phyloP scores from a whole-genome alignment of 1,140 invertebrate species.

The Zaprionus inermis region DNA sequence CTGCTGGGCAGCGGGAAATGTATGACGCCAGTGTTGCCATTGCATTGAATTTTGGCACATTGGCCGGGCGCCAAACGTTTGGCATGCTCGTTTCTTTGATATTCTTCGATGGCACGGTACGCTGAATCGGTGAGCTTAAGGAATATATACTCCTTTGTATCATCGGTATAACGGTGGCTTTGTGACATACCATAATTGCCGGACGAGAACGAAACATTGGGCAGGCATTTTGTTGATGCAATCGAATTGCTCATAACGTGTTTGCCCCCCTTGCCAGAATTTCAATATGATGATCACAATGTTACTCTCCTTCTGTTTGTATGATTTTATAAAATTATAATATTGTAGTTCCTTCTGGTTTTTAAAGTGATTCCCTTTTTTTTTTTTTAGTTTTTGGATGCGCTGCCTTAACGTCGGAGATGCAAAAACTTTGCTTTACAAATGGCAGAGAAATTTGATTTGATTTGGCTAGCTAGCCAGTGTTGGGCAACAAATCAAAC shows the following conservation, averaged over 20 bases:
- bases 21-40: constrained; percentile 75
- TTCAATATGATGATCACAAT: constrained; percentile 39
- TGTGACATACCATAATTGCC: constrained; percentile 98
- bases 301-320: constrained; percentile 12
- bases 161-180: constrained; percentile 89
- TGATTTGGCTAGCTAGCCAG: constrained; percentile 30
- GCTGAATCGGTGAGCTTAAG: constrained; percentile 98
- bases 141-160: constrained; percentile 95
- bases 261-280: constrained; percentile 51
- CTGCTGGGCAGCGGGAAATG: constrained; percentile 77
- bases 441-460: constrained; percentile 35
- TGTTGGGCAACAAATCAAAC: constrained; percentile 34
- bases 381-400: constrained; percentile 10
- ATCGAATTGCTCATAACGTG: constrained; percentile 85
- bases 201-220: constrained; percentile 89
- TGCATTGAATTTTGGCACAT: constrained; percentile 73
- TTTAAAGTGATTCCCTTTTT: too few species aligned
- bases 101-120: constrained; percentile 95
- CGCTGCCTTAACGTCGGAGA: background rate
- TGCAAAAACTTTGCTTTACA: background rate
- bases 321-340: constrained; percentile 7
- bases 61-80: constrained; percentile 87
- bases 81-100: constrained; percentile 88
- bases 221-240: constrained; percentile 91
- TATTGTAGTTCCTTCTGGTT: constrained; percentile 7